Evolutionary conservation across 2,888 invertebrate species (phyloP).

Genomic region (Pterobdella sp.): DNA sequence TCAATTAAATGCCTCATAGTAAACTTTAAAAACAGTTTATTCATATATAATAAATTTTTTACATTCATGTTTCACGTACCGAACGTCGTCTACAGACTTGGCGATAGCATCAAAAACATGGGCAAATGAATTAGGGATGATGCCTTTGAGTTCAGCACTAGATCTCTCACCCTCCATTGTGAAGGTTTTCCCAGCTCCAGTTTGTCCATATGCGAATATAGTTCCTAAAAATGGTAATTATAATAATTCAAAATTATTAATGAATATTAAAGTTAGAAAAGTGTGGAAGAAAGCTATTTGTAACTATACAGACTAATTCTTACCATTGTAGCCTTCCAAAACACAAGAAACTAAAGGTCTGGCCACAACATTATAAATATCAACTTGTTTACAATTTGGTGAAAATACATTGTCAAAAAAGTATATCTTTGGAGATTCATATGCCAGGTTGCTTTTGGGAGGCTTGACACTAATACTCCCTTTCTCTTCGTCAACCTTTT

Average conservation of each 20-base stretch:
- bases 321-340: conserved; percentile 90
- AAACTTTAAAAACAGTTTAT: too few species aligned
- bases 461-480: conserved; percentile 70
- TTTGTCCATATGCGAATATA: conserved; percentile 61
- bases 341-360: conserved; percentile 94
- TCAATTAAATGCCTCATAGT: too few species aligned
- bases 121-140: conserved; percentile 97
- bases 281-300: background rate
- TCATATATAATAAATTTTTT: too few species aligned
- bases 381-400: conserved; percentile 72
- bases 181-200: conserved; percentile 94
- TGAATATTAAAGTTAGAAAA: background rate
- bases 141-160: conserved; percentile 80
- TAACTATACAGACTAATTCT: too few species aligned
- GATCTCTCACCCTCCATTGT: conserved; percentile 90
- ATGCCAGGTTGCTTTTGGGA: conserved; percentile 58
- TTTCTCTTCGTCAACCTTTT: conserved; percentile 57
- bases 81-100: conserved; percentile 78
- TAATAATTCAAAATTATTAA: conserved; percentile 21
- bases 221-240: conserved; percentile 52
- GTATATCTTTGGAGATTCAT: conserved; percentile 75
- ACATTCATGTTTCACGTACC: too few species aligned
- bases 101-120: conserved; percentile 97
- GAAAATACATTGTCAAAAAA: conserved; percentile 92
- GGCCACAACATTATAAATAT: conserved; percentile 90